These are phyloP conservation scores for Heliconius ismenius DNA, from an alignment of 2,888 invertebrate genomes.

Conservation along the genomic window DNA sequence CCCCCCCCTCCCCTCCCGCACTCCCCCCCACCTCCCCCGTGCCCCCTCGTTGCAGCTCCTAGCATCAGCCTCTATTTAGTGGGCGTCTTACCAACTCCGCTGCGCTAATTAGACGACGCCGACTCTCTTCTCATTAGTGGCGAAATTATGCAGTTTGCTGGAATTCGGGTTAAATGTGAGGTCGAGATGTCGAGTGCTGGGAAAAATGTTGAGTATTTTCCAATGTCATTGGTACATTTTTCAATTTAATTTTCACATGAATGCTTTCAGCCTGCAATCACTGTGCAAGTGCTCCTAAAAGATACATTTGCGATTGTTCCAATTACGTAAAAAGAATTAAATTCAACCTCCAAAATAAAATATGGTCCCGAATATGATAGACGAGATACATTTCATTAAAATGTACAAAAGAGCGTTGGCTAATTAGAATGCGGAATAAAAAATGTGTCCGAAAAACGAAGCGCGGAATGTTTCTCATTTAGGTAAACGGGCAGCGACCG, in stretches of 20 bases:
- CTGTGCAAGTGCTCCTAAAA: conserved; percentile 1
- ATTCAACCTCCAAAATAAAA: conserved; percentile 24
- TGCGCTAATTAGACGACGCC: conserved; percentile 79
- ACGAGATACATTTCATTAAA: conserved; percentile 53
- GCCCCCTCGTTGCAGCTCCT: conserved; percentile 46
- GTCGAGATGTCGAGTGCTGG: conserved; percentile 62
- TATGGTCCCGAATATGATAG: conserved; percentile 32
- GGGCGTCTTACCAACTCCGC: conserved; percentile 74
- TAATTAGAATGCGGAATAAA: conserved; percentile 61
- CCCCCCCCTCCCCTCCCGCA: conserved; percentile 46
- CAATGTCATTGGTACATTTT: conserved; percentile 46
- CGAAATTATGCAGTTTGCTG: conserved; percentile 79
- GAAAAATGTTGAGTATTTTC: conserved; percentile 59
- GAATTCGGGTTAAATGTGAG: conserved; percentile 77
- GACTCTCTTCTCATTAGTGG: conserved; percentile 79
- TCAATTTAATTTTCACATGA: conserved; percentile 20
- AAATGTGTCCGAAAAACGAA: conserved; percentile 60
- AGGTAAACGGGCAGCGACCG: conserved; percentile 64
- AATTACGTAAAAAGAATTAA: conserved; percentile 24
- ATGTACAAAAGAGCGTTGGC: conserved; percentile 54
- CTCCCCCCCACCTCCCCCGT: conserved; percentile 46
- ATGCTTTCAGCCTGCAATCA: neutral
- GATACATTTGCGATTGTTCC: conserved; percentile 16
- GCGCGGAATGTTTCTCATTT: conserved; percentile 65
- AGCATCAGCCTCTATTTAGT: conserved; percentile 64